A percentile compares a stretch with the other conserved stretches of the same genome.
Evolutionary conservation across 2,797 vertebrate species (phyloP).

Genomic region (Chrysocyon brachyurus): DNA sequence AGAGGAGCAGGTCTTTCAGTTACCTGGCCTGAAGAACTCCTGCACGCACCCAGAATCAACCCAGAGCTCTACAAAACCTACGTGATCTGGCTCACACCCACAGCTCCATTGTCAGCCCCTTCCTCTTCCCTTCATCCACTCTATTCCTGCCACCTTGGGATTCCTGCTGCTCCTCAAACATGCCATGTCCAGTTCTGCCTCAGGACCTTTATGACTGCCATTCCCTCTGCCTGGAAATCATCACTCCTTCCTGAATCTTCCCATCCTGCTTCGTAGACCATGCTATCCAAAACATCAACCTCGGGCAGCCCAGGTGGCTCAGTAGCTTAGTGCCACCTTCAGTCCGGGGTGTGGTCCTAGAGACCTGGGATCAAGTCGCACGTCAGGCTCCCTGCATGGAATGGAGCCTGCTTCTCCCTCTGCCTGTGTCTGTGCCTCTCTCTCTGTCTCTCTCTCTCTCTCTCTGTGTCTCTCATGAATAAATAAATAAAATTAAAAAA

Average conservation of each 20-base stretch:
- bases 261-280: background rate
- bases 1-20: background rate
- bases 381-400: no score
- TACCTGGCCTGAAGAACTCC: background rate
- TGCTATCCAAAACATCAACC: background rate
- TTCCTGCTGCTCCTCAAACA: background rate
- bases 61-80: no score
- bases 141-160: rapidly evolving
- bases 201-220: background rate
- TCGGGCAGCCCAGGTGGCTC: background rate
- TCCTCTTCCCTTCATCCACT: background rate
- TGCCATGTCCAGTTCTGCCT: background rate
- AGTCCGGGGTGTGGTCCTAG: no score
- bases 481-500: no score
- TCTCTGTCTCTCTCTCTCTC: no score
- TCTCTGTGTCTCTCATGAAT: no score
- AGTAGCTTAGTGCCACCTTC: no score
- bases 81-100: background rate
- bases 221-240: background rate
- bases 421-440: no score
- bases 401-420: no score
- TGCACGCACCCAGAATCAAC: background rate
- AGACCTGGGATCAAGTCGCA: no score
- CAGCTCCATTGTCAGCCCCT: rapidly evolving
- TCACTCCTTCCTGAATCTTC: background rate